A percentile compares a stretch with the other conserved stretches of the same genome.
These are phyloP conservation scores for Eristalinus aeneus DNA, from an alignment of 2,888 invertebrate genomes.

Conservation along the genomic window DNA sequence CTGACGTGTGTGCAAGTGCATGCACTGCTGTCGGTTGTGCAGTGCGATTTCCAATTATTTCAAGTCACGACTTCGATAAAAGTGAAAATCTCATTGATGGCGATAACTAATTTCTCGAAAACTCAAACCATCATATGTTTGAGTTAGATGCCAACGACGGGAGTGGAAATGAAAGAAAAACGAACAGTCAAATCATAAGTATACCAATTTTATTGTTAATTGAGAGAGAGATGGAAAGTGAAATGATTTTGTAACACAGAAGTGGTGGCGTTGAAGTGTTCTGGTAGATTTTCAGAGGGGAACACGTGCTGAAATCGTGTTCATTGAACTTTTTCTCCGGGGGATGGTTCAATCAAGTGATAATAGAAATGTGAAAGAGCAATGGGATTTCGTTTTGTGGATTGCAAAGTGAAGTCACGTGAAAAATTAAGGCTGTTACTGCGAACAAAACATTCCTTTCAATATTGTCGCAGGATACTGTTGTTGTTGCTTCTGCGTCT, in stretches of 20 bases:
- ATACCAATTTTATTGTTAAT: neutral
- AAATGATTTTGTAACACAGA: neutral
- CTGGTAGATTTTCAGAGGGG: neutral
- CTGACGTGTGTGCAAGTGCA: neutral
- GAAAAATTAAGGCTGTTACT: neutral
- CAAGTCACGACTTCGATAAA: constrained; percentile 43
- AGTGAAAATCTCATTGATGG: constrained; percentile 25
- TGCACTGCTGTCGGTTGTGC: neutral
- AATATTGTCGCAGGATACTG: neutral
- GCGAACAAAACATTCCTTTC: neutral
- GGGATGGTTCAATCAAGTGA: neutral
- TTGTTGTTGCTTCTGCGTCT: neutral
- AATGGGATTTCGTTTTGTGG: neutral
- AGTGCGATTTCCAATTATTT: constrained; percentile 22
- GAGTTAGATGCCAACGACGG: neutral
- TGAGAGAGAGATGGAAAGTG: neutral
- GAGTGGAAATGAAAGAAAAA: neutral
- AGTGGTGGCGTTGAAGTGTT: neutral
- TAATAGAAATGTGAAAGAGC: neutral
- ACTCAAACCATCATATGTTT: neutral
- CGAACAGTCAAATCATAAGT: neutral
- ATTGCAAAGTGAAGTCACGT: neutral
- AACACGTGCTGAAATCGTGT: neutral
- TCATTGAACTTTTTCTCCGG: neutral
- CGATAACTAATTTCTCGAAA: constrained; percentile 17